Evolutionary conservation across 92 coral and sea anemone species (phyloP), one percentile per base, ranked within the genome.

Genomic region (Phenganax stokvisi): DNA sequence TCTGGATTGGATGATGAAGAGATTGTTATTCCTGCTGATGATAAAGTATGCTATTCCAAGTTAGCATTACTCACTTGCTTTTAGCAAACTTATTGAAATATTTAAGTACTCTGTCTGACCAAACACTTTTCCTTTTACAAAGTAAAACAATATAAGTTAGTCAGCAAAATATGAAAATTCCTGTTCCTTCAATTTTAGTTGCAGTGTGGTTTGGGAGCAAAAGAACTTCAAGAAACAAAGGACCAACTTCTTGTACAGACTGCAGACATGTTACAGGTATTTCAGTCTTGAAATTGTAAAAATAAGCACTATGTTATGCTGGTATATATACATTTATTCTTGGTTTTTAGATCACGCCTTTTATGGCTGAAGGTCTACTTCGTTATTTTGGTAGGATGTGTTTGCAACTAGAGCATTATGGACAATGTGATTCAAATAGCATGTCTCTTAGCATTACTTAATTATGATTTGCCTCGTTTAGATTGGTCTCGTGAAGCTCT

Each of bases 401-500:
- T 72, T 3, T 47, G 17, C 28, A 51, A 9, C 30, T 44, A 37
- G 57, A 25, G 31, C 27, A 6, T 2, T 27, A 27, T 67, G 4
- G 12, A 11, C 28, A 17, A 3, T 11, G 10, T 17, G 30, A 65
- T 15, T 11, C 72, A 17, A 67, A 11, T 6, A 71, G 16, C 9
- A 13, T 20, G 25, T 28, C 12, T 60, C 58, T 13, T 20, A 63
- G 27, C 47, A 30, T 69, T 51, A 8, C 10, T 56, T 56, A 17
- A 17, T 20, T 65, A 11, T 44, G 27, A 11, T 28, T 11, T 47
- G 16, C 17, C 13, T 58, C 30, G 56, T 15, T 65, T 30, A 96
- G 99, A 96, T 25, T 96, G 99, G 99, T 96, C 99, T 55, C 89
- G 92, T 58, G 99, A 96, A 67, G 81, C 87, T 17, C 81, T 96